These are phyloP conservation scores for Poecilia picta DNA, from an alignment of 2,797 vertebrate species.

Conservation along the genomic window DNA sequence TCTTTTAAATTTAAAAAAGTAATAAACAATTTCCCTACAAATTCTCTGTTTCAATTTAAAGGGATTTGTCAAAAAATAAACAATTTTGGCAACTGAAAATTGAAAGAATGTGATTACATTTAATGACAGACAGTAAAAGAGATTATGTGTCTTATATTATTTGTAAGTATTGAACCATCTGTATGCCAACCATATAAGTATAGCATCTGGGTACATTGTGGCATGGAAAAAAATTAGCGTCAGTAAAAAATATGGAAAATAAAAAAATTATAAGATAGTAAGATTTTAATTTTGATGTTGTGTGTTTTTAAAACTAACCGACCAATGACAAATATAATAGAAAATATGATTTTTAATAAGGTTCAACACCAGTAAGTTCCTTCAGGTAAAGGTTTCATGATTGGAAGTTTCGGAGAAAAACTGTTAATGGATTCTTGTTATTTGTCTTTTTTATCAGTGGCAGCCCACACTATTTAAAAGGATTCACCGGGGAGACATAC, in stretches of 20 bases:
- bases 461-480: constrained; percentile 52
- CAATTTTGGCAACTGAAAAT: not conserved
- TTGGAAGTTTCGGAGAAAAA: constrained; percentile 41
- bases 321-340: not conserved
- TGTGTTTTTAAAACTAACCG: not conserved
- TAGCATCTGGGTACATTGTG: not conserved
- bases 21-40: not conserved
- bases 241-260: not conserved
- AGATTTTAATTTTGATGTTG: not conserved
- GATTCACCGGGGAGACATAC: constrained; percentile 50
- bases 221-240: not conserved
- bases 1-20: not conserved
- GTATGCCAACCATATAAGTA: not conserved
- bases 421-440: constrained; percentile 61
- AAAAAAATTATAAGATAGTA: not conserved
- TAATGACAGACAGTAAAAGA: not conserved
- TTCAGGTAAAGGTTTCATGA: constrained; percentile 46
- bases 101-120: not conserved
- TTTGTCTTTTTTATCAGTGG: constrained; percentile 62
- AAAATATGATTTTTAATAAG: not conserved
- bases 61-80: not conserved
- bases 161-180: not conserved
- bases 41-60: not conserved
- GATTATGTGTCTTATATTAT: not conserved
- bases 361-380: not conserved